phyloP scores from a whole-genome alignment of 2,797 vertebrate genomes.

The Amphiprion clarkii region DNA sequence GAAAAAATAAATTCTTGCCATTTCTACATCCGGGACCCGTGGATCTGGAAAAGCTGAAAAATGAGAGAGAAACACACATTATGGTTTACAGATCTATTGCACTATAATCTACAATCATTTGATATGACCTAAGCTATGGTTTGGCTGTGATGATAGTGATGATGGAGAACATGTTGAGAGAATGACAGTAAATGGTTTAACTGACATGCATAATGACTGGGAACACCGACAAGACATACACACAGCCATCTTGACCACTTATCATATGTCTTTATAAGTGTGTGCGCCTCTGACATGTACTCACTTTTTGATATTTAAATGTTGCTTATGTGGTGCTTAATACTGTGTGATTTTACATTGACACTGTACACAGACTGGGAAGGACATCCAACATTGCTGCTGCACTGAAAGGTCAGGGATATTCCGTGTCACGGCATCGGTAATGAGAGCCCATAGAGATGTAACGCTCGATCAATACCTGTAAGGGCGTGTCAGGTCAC shows the following conservation, averaged over 20 bases:
- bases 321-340: constrained; percentile 13
- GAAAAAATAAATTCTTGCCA: constrained; percentile 25
- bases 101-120: neutral
- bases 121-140: constrained; percentile 10
- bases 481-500: constrained; percentile 5
- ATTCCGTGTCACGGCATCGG: constrained; percentile 76
- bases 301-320: neutral
- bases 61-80: constrained; percentile 32
- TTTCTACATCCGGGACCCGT: constrained; percentile 86
- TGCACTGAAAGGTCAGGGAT: constrained; percentile 66
- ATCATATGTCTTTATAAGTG: neutral
- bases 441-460: constrained; percentile 46
- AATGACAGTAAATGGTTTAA: constrained; percentile 56
- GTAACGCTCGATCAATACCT: constrained; percentile 45
- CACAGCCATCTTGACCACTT: constrained; percentile 13
- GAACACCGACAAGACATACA: constrained; percentile 16
- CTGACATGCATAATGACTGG: constrained; percentile 30
- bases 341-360: constrained; percentile 21
- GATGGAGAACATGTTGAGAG: constrained; percentile 67
- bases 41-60: constrained; percentile 88
- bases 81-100: neutral
- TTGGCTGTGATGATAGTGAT: constrained; percentile 56
- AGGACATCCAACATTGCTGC: constrained; percentile 56
- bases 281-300: constrained; percentile 5
- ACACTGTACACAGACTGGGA: constrained; percentile 44